Base-by-base conservation (phyloP, 2,113 vertebrate genomes). In the Nannobrachium achirus region DNA sequence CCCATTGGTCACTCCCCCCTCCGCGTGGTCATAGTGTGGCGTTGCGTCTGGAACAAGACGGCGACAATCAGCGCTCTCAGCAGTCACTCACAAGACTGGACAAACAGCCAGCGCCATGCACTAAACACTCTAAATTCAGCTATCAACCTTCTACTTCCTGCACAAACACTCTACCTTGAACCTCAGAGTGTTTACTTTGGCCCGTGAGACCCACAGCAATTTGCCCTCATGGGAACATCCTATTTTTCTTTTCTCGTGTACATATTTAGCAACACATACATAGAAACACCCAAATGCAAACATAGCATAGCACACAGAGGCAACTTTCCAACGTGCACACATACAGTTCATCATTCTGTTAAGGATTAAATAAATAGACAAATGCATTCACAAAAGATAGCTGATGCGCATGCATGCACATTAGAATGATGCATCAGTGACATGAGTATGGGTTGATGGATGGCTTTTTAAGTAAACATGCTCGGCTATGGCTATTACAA, bases 41-140 rank as follows among this genome's bases (percentile, higher is more conserved):
- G 58, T 87, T 90, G 84, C 84, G 84, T 79, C 92, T 93, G 89
- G 73, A 92, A 93, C 80, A 73, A 89, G 82, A 93, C 78, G 82
- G 92, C 78, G 80, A 88, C 79, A 89, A 76, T 48, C 68, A 69
- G 41, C 44, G 45, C 65, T 56, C 88, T 86, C 64, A 87, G 75
- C 75, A 81, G 57, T 65, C 16, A 4, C 53, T 85, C 70, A 78
- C 44, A 78, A 81, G 40, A 81, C 18, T 57, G 61, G 48, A 76
- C 10, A 52, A 10, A 52, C 15, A 63, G 46, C 60, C 38, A 69
- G 33, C 44, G 66, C 48, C 42, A 51, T 10, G 44, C 7, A 1
- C 56, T 25, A 52, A 42, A 68, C 10, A 33, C 19, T 15, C 20
- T 8, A 55, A 55, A 51, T 56, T 52, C 25, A 33, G 6, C 25